Evolutionary conservation across 2,797 vertebrate genomes (phyloP).

Genomic region (Acanthopagrus latus): DNA sequence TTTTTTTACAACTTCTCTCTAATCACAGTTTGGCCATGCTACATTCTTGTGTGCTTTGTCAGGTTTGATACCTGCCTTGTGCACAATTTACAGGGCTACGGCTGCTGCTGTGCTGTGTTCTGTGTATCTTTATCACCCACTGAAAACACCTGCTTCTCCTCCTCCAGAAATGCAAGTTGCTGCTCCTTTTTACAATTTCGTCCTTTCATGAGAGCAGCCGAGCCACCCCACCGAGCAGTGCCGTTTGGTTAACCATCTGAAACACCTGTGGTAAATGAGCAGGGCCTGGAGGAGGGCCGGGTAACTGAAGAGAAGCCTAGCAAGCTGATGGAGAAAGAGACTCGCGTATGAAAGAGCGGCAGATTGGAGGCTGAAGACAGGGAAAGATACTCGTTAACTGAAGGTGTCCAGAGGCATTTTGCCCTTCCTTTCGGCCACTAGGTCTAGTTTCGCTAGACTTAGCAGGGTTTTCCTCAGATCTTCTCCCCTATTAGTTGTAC

Average conservation of each 20-base stretch:
- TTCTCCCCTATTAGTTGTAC: constrained; percentile 40
- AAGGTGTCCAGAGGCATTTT: constrained; percentile 17
- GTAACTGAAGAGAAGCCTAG: constrained; percentile 6
- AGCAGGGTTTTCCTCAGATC: constrained; percentile 49
- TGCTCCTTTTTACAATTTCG: constrained; percentile 15
- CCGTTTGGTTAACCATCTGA: constrained; percentile 20
- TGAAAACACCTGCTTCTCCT: constrained; percentile 31
- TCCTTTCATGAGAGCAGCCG: neutral
- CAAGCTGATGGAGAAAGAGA: constrained; percentile 17
- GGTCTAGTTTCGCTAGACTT: constrained; percentile 37
- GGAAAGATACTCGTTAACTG: constrained; percentile 19
- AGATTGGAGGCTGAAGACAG: constrained; percentile 30
- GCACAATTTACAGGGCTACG: constrained; percentile 24
- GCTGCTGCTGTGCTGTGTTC: constrained; percentile 20
- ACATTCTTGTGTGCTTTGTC: constrained; percentile 32
- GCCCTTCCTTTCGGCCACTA: constrained; percentile 3
- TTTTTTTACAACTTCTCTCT: neutral
- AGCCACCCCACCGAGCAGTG: constrained; percentile 2
- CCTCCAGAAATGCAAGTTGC: constrained; percentile 21
- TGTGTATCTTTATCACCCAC: constrained; percentile 24
- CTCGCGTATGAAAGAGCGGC: neutral
- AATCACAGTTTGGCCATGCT: constrained; percentile 15
- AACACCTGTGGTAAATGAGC: constrained; percentile 44
- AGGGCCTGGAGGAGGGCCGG: constrained; percentile 6
- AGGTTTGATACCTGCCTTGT: constrained; percentile 10